These are phyloP conservation scores for Gari tellinella DNA, from an alignment of 2,888 invertebrate species.

Conservation along the genomic window DNA sequence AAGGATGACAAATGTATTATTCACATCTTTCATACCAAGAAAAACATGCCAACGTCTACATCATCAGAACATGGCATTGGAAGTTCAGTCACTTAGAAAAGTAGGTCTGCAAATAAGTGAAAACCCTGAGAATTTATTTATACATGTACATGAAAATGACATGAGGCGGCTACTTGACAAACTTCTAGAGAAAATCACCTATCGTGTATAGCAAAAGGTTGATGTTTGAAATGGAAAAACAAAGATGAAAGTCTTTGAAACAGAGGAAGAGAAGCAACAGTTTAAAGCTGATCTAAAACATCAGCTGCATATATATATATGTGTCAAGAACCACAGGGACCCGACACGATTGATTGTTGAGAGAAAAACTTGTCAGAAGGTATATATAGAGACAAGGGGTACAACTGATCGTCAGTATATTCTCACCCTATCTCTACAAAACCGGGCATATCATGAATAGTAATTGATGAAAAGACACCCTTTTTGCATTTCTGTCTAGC, in stretches of 20 bases:
- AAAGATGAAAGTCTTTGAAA: constrained; percentile 42
- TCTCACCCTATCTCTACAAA: too few species aligned
- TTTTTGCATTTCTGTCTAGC: too few species aligned
- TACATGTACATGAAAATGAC: constrained; percentile 12
- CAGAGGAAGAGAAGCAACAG: constrained; percentile 10
- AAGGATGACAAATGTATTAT: constrained; percentile 23
- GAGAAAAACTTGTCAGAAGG: too few species aligned
- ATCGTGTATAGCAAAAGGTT: constrained; percentile 37
- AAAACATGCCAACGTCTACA: constrained; percentile 42
- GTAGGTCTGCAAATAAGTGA: constrained; percentile 22
- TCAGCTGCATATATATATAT: too few species aligned
- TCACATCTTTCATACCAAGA: constrained; percentile 29
- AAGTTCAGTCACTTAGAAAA: constrained; percentile 16
- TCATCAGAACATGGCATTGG: constrained; percentile 44
- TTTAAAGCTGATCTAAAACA: constrained; percentile 12
- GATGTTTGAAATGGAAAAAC: constrained; percentile 37
- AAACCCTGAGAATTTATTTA: too few species aligned
- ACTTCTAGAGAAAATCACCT: constrained; percentile 28
- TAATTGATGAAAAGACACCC: too few species aligned
- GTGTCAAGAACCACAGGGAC: too few species aligned
- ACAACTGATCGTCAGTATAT: too few species aligned
- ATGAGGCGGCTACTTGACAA: constrained; percentile 11
- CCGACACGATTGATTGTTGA: too few species aligned
- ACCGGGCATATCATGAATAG: too few species aligned
- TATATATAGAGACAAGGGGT: too few species aligned